Conservation (phyloP, 2,888 invertebrate genomes). For the Ochropacha duplaris region DNA sequence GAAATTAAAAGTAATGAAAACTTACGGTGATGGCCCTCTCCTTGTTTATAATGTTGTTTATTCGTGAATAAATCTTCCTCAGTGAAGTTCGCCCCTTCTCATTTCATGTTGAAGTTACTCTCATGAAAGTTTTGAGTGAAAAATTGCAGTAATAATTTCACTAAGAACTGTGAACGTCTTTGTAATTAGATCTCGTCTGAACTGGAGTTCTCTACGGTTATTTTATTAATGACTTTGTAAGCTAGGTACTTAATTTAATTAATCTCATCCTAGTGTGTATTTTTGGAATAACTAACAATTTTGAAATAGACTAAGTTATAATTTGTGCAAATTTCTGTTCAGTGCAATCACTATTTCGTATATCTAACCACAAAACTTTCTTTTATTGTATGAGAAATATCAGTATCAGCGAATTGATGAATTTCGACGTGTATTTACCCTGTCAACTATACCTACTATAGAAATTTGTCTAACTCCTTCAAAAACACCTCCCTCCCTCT, state of each 20-base stretch:
- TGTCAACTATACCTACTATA: too few relatives aligned
- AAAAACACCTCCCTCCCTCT: too few relatives aligned
- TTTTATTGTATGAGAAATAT: too few relatives aligned
- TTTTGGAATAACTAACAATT: neutral
- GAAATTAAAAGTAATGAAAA: slow-evolving; percentile 33
- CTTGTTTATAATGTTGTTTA: slow-evolving; percentile 47
- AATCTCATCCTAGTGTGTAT: neutral
- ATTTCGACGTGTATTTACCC: too few relatives aligned
- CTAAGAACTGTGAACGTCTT: slow-evolving; percentile 57
- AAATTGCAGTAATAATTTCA: slow-evolving; percentile 75
- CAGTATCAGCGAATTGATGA: too few relatives aligned
- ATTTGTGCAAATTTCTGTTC: too few relatives aligned
- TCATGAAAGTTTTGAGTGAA: slow-evolving; percentile 70
- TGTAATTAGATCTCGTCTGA: slow-evolving; percentile 65
- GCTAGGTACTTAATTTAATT: slow-evolving; percentile 46
- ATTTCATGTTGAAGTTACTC: slow-evolving; percentile 52
- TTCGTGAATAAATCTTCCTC: slow-evolving; percentile 52
- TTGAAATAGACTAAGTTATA: too few relatives aligned
- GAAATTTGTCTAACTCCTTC: too few relatives aligned
- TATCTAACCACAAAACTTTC: too few relatives aligned
- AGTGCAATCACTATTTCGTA: too few relatives aligned
- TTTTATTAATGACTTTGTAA: slow-evolving; percentile 62
- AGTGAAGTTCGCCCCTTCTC: slow-evolving; percentile 39
- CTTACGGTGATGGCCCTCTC: slow-evolving; percentile 24
- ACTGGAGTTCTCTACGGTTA: slow-evolving; percentile 50